Base-by-base conservation (phyloP, 2,113 vertebrate genomes). In the Gallinago undulata region DNA sequence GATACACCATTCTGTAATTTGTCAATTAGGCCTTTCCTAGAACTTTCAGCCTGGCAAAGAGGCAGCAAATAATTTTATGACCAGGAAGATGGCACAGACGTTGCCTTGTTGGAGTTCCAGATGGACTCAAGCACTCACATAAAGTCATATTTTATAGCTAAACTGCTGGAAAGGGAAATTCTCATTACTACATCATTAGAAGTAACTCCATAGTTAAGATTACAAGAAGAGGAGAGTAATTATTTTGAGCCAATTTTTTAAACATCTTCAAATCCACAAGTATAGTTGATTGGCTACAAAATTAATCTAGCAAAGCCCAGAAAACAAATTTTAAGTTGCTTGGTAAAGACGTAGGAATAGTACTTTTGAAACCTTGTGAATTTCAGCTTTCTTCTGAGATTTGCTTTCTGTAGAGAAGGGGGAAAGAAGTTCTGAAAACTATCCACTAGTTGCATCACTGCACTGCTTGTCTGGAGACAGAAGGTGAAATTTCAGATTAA, bases 41-140 rank as follows among this genome's bases (percentile, higher is more conserved):
- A 94, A 77, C 39, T 80, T 86, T 72, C 45, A 83, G 47, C 28
- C 83, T 94, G 75, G 80, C 82, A 93, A 94, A 67, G 59, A 90
- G 41, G 64, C 33, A 72, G 47, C 77, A 96, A 84, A 84, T 63
- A 86, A 84, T 47, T 80, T 83, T 64, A 90, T 6, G 31, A 47
- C 50, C 0, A 1, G 68, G 70, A 90, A 94, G 80, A 88, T 81
- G 79, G 64, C 76, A 94, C 2, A 19, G 56, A 53, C 2, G 0
- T 78, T 56, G 79, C 51, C 31, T 90, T 92, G 39, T 3, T 88
- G 27, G 30, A 70, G 62, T 30, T 95, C 76, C 69, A 84, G 73
- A 63, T 53, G 48, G 57, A 68, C 53, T 87, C 84, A 79, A 7
- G 45, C 77, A 60, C 73, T 53, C 69, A 57, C 30, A 64, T 50